Evolutionary conservation across 2,797 vertebrate genomes (phyloP), one percentile per base, ranked within the genome.

Genomic region (Pyrocephalus nanus): DNA sequence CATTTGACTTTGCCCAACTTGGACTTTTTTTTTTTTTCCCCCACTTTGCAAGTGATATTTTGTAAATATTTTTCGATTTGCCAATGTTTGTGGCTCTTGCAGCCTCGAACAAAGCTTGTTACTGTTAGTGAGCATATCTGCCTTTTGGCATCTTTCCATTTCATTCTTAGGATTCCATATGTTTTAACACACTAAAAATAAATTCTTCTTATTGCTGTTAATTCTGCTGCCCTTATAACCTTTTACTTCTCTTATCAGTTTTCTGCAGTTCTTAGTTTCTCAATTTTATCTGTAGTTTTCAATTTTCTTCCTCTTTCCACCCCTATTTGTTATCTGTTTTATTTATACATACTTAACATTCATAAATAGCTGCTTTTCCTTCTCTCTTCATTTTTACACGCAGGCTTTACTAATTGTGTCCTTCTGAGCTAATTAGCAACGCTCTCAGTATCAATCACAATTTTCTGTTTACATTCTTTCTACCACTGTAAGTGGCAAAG

Each of bases 51-150:
- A 85, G 51, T 60, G 60, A 29, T 90, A 60, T 90, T 93, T 92
- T 84, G 67, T 89, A 84, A 92, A 85, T 95, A 83, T 91, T 92
- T 96, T 88, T 93, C 65, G 43, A 6, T 72, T 87, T 89, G 78
- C 75, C 36, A 45, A 5, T 54, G 66, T 57, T 92, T 86, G 29
- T 88, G 71, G 60, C 45, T 93, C 74, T 90, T 90, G 36, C 54
- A 94, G 53, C 48, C 43, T 78, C 90, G 86, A 92, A 89, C 92
- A 95, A 95, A 91, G 88, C 91, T 83, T 67, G 29, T 88, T 77
- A 62, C 53, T 92, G 64, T 90, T 86, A 65, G 57, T 64, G 89
- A 88, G 61, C 3, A 0, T 92, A 55, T 78, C 69, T 97, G 82
- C 54, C 47, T 86, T 89, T 93, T 92, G 89, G 78, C 45, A 21